Conservation (phyloP, 2,113 vertebrate species). For the Ceyx cyanopectus region DNA sequence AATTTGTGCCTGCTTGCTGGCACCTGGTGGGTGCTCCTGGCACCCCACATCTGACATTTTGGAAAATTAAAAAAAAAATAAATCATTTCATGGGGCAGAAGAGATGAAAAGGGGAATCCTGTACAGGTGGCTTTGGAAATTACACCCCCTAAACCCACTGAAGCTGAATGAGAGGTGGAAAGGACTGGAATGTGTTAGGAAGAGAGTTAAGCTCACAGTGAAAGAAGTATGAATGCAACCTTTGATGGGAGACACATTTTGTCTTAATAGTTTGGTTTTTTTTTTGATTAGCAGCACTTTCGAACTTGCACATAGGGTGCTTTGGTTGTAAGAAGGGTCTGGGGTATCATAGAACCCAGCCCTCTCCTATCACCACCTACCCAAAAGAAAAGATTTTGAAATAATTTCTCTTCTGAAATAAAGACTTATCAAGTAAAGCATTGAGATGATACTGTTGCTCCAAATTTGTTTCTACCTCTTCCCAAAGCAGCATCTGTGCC, state of each 20-base stretch:
- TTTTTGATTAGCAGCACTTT: neutral
- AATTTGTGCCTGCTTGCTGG: constrained; percentile 32
- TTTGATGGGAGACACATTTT: neutral
- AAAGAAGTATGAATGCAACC: neutral
- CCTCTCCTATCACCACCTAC: neutral
- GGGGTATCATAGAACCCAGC: neutral
- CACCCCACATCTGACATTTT: rapidly evolving
- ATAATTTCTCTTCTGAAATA: neutral
- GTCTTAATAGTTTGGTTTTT: neutral
- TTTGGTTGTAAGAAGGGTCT: neutral
- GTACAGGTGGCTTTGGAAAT: neutral
- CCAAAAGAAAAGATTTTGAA: neutral
- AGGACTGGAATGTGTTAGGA: neutral
- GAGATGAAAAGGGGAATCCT: neutral
- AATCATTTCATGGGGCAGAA: neutral
- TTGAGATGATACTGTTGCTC: neutral
- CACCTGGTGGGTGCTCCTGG: neutral
- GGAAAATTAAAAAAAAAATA: no score
- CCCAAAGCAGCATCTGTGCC: rapidly evolving
- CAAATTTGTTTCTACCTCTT: neutral
- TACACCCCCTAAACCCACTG: neutral
- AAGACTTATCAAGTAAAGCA: neutral
- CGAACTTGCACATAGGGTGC: rapidly evolving
- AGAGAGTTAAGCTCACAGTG: neutral
- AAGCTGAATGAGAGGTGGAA: neutral